Base-by-base conservation (phyloP, 1,140 invertebrate species). In the Teleogryllus occipitalis region DNA sequence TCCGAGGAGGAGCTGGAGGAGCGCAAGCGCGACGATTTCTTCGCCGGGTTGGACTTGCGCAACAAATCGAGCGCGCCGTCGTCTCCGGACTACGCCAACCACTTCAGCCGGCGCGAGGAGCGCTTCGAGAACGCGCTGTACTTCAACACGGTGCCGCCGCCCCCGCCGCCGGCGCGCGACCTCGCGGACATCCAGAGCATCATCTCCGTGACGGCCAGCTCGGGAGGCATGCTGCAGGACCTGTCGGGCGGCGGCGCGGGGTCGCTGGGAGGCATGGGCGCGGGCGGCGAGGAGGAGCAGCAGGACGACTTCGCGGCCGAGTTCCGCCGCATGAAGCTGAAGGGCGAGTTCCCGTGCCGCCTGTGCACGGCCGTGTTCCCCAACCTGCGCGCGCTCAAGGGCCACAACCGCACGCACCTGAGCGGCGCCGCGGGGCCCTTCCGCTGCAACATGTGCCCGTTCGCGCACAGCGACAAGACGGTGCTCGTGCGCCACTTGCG, bases 381-480 rank as follows among this genome's bases (percentile, higher is more conserved):
- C 0, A 97, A 97, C 84, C 86, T 97, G n/a, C 89, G 95, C 12
- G 94, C 95, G 0, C 87, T 97, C 0, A 97, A 97, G 85, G 95
- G 95, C 0, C 97, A 98, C 85, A 96, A 96, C 83, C 88, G 93
- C 46, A 90, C 93, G 0, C 94, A 96, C 84, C 86, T 95, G 80
- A 46, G 78, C 14, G 90, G 89, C 0, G 89, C 91, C 0, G 88
- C 88, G 0, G 89, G 93, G 82, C 92, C 93, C 76, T 98, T 96
- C 84, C 91, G 94, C 8, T 99, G 97, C 86, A 96, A 96, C 83
- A 94, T 98, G 90, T 98, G 97, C 82, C 91, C 95, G 3, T 97
- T 95, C 85, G 92, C 92, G 0, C 96, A 95, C 81, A 90, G 93
- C 49, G 97, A 98, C 82, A 97, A 98, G 85, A 94, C 94, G 12